Conservation (phyloP, 2,113 vertebrate species). For the Austrofundulus limnaeus region DNA sequence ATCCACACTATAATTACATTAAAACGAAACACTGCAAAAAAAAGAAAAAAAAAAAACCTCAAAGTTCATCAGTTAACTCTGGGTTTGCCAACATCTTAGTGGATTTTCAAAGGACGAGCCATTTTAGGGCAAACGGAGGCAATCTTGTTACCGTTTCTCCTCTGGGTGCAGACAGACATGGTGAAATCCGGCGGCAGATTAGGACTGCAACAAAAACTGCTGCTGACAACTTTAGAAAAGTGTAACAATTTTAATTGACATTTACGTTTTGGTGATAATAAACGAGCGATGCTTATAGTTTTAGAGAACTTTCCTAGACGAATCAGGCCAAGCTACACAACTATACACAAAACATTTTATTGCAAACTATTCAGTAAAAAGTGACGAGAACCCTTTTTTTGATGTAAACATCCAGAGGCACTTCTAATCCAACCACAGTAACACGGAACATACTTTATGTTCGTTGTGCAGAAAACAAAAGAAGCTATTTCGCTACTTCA, state of each 20-base stretch:
- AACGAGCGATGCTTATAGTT: not conserved
- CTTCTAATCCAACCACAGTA: not conserved
- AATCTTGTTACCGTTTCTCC: slow-evolving; percentile 23
- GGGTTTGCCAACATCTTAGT: slow-evolving; percentile 38
- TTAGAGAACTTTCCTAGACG: not conserved
- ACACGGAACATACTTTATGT: not conserved
- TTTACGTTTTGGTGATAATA: slow-evolving; percentile 15
- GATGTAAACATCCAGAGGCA: slow-evolving; percentile 1
- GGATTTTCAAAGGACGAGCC: slow-evolving; percentile 12
- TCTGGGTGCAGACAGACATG: not conserved
- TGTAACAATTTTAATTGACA: slow-evolving; percentile 3
- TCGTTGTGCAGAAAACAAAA: not conserved
- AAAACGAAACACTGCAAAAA: slow-evolving; percentile 63
- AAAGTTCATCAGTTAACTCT: slow-evolving; percentile 57
- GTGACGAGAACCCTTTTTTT: not conserved
- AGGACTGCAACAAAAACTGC: slow-evolving; percentile 2
- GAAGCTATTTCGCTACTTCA: not conserved
- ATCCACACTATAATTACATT: slow-evolving; percentile 66
- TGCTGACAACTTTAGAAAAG: not conserved
- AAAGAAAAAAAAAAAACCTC: slow-evolving; percentile 4
- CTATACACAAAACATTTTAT: slow-evolving; percentile 18
- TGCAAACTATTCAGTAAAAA: slow-evolving; percentile 24
- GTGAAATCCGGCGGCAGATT: not conserved
- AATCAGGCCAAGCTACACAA: not conserved
- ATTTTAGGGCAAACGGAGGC: slow-evolving; percentile 25